Evolutionary conservation across 2,888 invertebrate species (phyloP).

Genomic region (Ferrisia virgata): DNA sequence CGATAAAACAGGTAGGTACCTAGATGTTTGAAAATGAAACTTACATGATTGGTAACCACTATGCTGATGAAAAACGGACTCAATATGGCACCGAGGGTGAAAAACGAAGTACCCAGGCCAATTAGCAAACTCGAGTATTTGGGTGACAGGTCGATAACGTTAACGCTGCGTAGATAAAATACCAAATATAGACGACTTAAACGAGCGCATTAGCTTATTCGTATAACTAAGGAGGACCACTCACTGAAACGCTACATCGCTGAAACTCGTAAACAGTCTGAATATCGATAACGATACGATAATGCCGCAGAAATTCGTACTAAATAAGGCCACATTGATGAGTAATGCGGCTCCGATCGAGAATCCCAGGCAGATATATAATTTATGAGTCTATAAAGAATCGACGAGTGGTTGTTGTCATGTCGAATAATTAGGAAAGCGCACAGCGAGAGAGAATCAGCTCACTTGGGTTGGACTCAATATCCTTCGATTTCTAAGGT

Average conservation of each 20-base stretch:
- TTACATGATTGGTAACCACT: conserved; percentile 6
- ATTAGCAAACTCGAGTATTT: conserved; percentile 6
- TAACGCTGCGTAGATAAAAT: background rate
- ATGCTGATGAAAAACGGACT: background rate
- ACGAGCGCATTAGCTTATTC: too few relatives aligned
- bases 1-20: too few relatives aligned
- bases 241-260: background rate
- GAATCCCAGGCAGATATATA: background rate
- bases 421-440: background rate
- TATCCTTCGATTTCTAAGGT: background rate
- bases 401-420: background rate
- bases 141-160: conserved; percentile 2
- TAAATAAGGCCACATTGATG: background rate
- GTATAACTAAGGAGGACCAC: too few relatives aligned
- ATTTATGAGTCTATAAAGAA: background rate
- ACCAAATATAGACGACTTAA: too few relatives aligned
- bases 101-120: background rate
- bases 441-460: background rate
- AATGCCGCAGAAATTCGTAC: background rate
- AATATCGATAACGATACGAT: background rate
- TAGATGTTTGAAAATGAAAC: background rate
- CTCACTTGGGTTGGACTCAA: background rate
- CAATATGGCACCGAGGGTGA: background rate
- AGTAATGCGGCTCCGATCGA: background rate
- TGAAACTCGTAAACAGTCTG: background rate